Evolutionary conservation across 2,113 vertebrate genomes (phyloP).

Genomic region (Stomatorhinus ivindoensis): DNA sequence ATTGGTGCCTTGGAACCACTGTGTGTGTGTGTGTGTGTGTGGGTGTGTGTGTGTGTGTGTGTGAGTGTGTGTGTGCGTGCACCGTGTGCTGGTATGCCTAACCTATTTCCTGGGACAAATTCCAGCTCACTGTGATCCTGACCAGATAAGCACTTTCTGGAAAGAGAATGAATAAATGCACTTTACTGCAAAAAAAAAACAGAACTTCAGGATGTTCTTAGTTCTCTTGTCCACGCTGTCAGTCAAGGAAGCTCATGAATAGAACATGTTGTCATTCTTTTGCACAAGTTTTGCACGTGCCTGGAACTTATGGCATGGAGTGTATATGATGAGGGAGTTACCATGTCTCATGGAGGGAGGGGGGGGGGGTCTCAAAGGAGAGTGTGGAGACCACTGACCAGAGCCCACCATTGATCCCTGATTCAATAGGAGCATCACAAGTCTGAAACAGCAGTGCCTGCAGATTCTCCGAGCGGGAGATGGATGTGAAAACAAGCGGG

Average conservation of each 20-base stretch:
- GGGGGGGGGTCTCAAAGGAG: constrained; percentile 5
- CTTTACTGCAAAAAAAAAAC: not conserved
- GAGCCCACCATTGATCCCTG: constrained; percentile 43
- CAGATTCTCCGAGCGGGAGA: constrained; percentile 38
- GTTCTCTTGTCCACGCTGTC: not conserved
- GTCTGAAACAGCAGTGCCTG: constrained; percentile 40
- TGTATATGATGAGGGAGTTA: not conserved
- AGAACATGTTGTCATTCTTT: not conserved
- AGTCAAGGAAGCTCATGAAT: not conserved
- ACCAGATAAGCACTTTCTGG: not conserved
- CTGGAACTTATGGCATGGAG: not conserved
- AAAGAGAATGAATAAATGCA: not conserved
- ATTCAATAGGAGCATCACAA: constrained; percentile 42
- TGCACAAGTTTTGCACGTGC: not conserved
- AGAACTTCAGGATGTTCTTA: not conserved
- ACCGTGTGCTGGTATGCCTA: not conserved
- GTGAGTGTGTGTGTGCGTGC: not conserved
- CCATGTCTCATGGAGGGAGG: constrained; percentile 23
- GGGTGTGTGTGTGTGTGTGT: not conserved
- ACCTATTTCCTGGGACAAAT: not conserved
- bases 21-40: not conserved
- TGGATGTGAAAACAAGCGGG: constrained; percentile 50
- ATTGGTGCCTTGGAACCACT: not conserved
- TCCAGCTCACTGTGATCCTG: not conserved
- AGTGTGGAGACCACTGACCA: constrained; percentile 36